These are phyloP conservation scores for Poecile montanus DNA, from an alignment of 2,797 vertebrate species.

Conservation along the genomic window DNA sequence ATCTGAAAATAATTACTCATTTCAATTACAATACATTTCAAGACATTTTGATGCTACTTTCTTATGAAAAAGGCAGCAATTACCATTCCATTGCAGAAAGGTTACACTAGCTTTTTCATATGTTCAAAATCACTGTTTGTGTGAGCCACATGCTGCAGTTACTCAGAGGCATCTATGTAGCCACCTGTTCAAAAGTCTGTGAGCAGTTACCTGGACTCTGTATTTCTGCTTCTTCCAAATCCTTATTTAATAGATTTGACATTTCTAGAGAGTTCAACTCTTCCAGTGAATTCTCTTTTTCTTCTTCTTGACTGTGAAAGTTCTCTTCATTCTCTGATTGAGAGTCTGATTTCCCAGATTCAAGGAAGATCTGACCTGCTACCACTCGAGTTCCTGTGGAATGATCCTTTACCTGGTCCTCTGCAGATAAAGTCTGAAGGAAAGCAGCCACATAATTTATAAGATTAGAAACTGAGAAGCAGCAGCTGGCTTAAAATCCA, in stretches of 20 bases:
- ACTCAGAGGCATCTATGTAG: background rate
- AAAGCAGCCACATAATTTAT: background rate
- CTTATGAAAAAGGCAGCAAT: background rate
- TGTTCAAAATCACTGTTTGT: background rate
- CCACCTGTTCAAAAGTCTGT: background rate
- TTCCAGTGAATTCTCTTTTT: constrained; percentile 62
- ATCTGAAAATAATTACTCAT: background rate
- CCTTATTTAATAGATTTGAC: constrained; percentile 69
- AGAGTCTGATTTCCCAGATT: constrained; percentile 72
- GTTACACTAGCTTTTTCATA: background rate
- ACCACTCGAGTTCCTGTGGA: constrained; percentile 76
- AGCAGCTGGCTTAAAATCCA: background rate
- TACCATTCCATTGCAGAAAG: background rate
- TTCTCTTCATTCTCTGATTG: constrained; percentile 62
- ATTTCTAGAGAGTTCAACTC: constrained; percentile 72
- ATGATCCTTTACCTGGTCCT: constrained; percentile 83
- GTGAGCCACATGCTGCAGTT: background rate
- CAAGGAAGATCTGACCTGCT: constrained; percentile 78
- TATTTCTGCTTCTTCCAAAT: constrained; percentile 73
- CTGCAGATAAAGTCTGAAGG: constrained; percentile 71
- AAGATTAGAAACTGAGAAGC: background rate
- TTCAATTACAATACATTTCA: background rate
- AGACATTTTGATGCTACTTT: background rate
- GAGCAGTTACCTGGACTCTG: constrained; percentile 73
- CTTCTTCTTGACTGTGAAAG: constrained; percentile 62